Conservation (phyloP, 2,888 invertebrate genomes). For the Coelinius sp. region DNA sequence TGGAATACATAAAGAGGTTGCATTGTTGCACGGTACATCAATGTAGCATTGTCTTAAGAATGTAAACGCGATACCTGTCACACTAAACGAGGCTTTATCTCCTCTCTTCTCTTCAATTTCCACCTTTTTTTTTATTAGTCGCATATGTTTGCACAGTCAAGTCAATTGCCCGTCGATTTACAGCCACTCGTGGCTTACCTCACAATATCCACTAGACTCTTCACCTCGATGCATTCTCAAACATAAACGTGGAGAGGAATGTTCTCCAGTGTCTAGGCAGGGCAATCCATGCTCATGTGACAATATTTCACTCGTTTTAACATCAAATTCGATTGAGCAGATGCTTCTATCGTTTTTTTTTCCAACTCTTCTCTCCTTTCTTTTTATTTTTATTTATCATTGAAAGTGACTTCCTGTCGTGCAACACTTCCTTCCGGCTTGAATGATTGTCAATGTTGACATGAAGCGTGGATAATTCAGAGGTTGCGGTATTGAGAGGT, state of each 20-base stretch:
- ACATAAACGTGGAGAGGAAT: background rate
- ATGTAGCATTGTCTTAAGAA: slow-evolving; percentile 33
- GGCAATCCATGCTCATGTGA: slow-evolving; percentile 33
- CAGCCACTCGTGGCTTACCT: slow-evolving; percentile 7
- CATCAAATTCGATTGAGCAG: background rate
- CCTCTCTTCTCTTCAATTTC: background rate
- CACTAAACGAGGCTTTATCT: slow-evolving; percentile 26
- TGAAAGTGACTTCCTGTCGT: slow-evolving; percentile 55
- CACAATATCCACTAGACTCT: background rate
- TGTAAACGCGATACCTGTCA: slow-evolving; percentile 36
- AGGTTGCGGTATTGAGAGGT: background rate
- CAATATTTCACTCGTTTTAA: background rate
- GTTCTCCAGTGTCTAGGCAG: background rate
- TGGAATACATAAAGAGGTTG: slow-evolving; percentile 56
- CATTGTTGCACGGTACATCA: slow-evolving; percentile 58
- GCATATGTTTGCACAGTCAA: slow-evolving; percentile 5
- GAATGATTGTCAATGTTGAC: slow-evolving; percentile 47
- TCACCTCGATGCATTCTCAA: background rate
- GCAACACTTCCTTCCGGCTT: slow-evolving; percentile 57
- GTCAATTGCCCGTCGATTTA: slow-evolving; percentile 23
- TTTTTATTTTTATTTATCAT: slow-evolving; percentile 40
- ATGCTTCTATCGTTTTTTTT: slow-evolving; percentile 37
- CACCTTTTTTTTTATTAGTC: background rate
- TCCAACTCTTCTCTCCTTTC: slow-evolving; percentile 21
- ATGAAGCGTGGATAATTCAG: background rate